Percentiles rank a stretch among this genome's conserved stretches.
phyloP scores from a whole-genome alignment of 2,888 invertebrate genomes.

The Cynaeus angustus region DNA sequence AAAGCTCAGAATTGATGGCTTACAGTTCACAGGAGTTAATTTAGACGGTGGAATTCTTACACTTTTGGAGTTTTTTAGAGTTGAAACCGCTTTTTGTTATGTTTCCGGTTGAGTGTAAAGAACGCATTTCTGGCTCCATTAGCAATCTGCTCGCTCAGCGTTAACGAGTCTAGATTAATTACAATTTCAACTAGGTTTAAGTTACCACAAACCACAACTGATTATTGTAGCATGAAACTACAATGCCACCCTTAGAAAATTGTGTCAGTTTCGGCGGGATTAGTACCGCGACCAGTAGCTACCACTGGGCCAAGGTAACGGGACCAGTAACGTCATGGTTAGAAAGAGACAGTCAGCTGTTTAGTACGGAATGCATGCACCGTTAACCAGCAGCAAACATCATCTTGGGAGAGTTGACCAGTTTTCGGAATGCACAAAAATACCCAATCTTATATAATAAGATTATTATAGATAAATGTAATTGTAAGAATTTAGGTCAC shows the following conservation, averaged over 20 bases:
- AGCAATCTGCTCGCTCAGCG: slow-evolving; percentile 4
- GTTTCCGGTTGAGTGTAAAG: neutral
- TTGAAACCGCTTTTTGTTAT: slow-evolving; percentile 15
- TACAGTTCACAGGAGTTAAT: slow-evolving; percentile 33
- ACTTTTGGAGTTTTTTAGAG: slow-evolving; percentile 6
- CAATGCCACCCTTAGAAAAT: slow-evolving; percentile 10
- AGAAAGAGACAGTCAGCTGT: slow-evolving; percentile 64
- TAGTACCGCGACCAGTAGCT: slow-evolving; percentile 50
- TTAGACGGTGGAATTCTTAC: slow-evolving; percentile 10
- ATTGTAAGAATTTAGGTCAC: slow-evolving; percentile 40
- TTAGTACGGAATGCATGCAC: slow-evolving; percentile 67
- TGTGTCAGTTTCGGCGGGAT: slow-evolving; percentile 39
- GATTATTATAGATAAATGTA: slow-evolving; percentile 19
- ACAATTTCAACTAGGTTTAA: neutral
- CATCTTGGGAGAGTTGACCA: slow-evolving; percentile 42
- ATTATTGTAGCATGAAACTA: too few species aligned
- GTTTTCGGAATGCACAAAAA: slow-evolving; percentile 47
- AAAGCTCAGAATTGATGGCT: slow-evolving; percentile 20
- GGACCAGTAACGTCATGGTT: slow-evolving; percentile 63
- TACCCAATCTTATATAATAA: slow-evolving; percentile 38
- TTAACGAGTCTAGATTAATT: too few species aligned
- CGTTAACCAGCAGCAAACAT: slow-evolving; percentile 60
- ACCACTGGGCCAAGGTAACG: slow-evolving; percentile 68
- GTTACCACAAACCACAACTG: too few species aligned
- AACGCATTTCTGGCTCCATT: slow-evolving; percentile 1